Percentiles rank a stretch among this genome's conserved stretches.
These are phyloP conservation scores for Phaenicophaeus curvirostris DNA, from an alignment of 2,797 vertebrate species.

Conservation along the genomic window DNA sequence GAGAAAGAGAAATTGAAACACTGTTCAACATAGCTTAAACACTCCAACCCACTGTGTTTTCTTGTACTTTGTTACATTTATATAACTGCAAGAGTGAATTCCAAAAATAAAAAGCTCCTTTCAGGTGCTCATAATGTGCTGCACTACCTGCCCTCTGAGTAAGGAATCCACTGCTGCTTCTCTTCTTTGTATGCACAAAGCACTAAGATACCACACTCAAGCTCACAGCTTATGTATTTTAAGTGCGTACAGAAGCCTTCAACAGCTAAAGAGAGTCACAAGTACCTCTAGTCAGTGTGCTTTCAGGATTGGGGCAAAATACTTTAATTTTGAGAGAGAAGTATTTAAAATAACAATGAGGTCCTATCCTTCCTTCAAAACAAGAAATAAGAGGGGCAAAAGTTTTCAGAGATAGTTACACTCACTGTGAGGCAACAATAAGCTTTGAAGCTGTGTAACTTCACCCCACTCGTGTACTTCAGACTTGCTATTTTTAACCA, in stretches of 20 bases:
- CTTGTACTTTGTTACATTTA: background rate
- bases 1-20: background rate
- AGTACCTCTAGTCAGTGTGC: background rate
- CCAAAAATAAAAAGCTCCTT: background rate
- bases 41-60: background rate
- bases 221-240: background rate
- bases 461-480: background rate
- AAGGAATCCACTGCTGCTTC: background rate
- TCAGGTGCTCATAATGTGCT: background rate
- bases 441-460: background rate
- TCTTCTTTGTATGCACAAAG: background rate
- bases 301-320: background rate
- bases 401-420: background rate
- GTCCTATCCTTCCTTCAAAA: background rate
- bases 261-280: background rate
- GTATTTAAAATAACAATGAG: background rate
- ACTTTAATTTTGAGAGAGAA: background rate
- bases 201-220: background rate
- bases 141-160: background rate
- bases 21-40: background rate
- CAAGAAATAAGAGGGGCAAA: background rate
- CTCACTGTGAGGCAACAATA: background rate
- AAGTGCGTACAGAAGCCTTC: background rate
- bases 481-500: background rate
- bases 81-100: background rate